phyloP scores from a whole-genome alignment of 2,888 invertebrate species.

The Orthosia gothica region DNA sequence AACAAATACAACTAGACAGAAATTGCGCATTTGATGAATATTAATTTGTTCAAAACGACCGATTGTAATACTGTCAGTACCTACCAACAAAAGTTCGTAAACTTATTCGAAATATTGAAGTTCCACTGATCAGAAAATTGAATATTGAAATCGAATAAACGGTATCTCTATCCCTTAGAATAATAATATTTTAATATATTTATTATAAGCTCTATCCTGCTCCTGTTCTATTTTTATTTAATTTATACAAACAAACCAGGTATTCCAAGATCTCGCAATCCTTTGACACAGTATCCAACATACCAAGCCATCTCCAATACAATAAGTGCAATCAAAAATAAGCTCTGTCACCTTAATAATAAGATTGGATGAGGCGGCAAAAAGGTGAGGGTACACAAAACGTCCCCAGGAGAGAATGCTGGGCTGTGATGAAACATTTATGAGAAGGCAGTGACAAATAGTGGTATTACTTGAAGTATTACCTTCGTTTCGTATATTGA shows the following conservation, averaged over 20 bases:
- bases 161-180: too few relatives aligned
- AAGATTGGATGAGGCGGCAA: conserved; percentile 49
- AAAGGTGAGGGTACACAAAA: conserved; percentile 53
- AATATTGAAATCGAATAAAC: not conserved
- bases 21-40: not conserved
- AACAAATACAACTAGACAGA: too few relatives aligned
- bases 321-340: conserved; percentile 43
- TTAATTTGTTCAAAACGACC: not conserved
- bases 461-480: conserved; percentile 61
- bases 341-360: conserved; percentile 48
- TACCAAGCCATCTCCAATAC: conserved; percentile 18
- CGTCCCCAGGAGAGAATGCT: conserved; percentile 60
- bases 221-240: conserved; percentile 14
- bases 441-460: conserved; percentile 69
- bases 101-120: too few relatives aligned
- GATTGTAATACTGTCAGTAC: not conserved
- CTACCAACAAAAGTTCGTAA: too few relatives aligned
- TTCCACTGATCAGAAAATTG: not conserved
- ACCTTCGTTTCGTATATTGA: conserved; percentile 46
- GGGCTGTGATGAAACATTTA: conserved; percentile 69
- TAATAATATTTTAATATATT: too few relatives aligned
- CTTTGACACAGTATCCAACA: conserved; percentile 41
- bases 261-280: conserved; percentile 27
- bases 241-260: conserved; percentile 41
- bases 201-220: too few relatives aligned